Base-by-base conservation (phyloP, 2,888 invertebrate species). In the Lydus trimaculatus region DNA sequence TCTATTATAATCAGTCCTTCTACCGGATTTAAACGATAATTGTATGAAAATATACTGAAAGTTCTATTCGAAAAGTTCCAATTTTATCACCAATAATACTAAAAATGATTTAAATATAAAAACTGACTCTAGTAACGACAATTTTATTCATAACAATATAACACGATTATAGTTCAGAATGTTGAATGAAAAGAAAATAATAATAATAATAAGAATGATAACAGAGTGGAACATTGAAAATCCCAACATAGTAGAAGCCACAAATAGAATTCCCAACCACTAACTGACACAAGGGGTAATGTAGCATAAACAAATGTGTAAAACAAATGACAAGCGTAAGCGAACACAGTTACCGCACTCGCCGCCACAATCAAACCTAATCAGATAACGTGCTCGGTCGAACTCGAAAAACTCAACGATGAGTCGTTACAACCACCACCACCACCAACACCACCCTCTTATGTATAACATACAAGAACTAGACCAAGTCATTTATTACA, bases 261-360 rank as follows among this genome's bases (percentile, higher is more conserved):
- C 70, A 76, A 78, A 79, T 73, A 76, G 75, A 75, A 79, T 78
- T 76, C 70, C 56, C 69, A 72, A 74, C 76, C 76, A 70, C 76
- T 71, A 77, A 76, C 75, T 76, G 78, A 78, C 79, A 76, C 73
- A 75, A 68, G 72, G 75, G 74, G 76, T 79, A 79, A 79, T 79
- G 79, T 79, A 77, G 76, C 79, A 78, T 79, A 75, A 79, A 76
- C 77, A 78, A 79, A 78, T 78, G 79, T 77, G 78, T 77, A 78
- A 79, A 79, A 79, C 76, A 79, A 79, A 79, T 78, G 79, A 79
- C 79, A 75, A 74, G 77, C 78, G 78, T 76, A 78, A 78, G 79
- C 78, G 77, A 74, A 76, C 73, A 77, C 75, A 76, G 77, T 76
- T 76, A 73, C 74, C 74, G 76, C 75, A 56, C 56, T 56, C 56